Conservation (phyloP, 1,140 invertebrate species). For the Drosophila leontia region DNA sequence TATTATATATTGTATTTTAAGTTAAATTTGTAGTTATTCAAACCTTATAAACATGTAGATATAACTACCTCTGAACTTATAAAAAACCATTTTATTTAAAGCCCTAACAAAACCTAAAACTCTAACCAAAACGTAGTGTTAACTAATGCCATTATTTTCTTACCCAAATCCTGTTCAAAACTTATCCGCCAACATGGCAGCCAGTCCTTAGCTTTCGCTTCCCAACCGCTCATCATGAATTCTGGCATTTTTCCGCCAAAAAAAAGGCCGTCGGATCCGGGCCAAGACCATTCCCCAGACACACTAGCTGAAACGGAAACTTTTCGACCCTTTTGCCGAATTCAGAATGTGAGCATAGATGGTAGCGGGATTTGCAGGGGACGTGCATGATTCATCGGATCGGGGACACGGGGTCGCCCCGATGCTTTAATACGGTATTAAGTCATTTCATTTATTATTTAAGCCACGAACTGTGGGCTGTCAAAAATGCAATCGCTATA, state of each 20-base stretch:
- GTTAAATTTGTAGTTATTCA: no score
- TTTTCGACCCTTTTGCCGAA: conserved; percentile 46
- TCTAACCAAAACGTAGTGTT: not conserved
- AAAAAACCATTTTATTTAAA: not conserved
- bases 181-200: conserved; percentile 4
- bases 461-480: conserved; percentile 67
- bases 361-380: conserved; percentile 49
- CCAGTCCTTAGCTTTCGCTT: conserved; percentile 1
- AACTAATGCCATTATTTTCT: conserved; percentile 3
- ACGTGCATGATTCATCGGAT: conserved; percentile 62
- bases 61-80: no score
- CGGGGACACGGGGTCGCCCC: conserved; percentile 23
- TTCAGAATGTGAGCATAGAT: conserved; percentile 49
- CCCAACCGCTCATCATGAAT: conserved; percentile 43
- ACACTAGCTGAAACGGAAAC: conserved; percentile 21
- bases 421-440: conserved; percentile 78
- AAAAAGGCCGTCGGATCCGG: conserved; percentile 10
- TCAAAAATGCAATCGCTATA: conserved; percentile 63
- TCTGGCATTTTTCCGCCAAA: conserved; percentile 38
- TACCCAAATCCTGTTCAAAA: conserved; percentile 8
- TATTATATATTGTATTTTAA: not conserved
- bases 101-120: not conserved
- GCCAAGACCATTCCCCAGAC: conserved; percentile 37
- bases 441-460: conserved; percentile 80
- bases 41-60: not conserved